A percentile compares a stretch with the other conserved stretches of the same genome.
These are phyloP conservation scores for Montipora foliosa DNA, from an alignment of 64 coral and sea anemone genomes.

Conservation along the genomic window DNA sequence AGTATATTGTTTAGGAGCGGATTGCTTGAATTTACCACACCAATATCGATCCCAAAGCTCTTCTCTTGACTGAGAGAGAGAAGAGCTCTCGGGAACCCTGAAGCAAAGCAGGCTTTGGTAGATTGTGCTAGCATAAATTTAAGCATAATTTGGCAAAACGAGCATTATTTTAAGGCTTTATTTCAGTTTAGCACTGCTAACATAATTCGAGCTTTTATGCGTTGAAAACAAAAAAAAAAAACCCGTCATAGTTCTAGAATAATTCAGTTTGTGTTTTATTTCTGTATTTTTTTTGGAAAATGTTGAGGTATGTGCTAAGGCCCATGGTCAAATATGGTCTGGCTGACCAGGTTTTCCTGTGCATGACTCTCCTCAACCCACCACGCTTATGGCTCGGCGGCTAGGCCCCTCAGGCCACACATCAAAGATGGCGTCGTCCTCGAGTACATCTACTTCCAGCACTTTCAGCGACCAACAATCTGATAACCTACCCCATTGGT, in stretches of 20 bases:
- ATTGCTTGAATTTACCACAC: too few relatives aligned
- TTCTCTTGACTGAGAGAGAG: too few relatives aligned
- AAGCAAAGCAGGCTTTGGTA: constrained; percentile 49
- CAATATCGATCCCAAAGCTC: too few relatives aligned
- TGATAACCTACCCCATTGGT: too few relatives aligned
- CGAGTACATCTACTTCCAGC: constrained; percentile 39
- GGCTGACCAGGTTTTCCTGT: constrained; percentile 17
- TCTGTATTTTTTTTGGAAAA: constrained; percentile 77
- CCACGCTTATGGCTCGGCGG: constrained; percentile 61
- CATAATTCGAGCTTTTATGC: constrained; percentile 44
- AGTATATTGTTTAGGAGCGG: too few relatives aligned
- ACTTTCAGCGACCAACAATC: neutral
- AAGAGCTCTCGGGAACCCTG: too few relatives aligned
- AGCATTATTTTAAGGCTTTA: constrained; percentile 55
- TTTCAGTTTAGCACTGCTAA: constrained; percentile 48
- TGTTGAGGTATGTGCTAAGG: constrained; percentile 76
- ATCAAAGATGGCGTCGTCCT: constrained; percentile 87
- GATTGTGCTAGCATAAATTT: constrained; percentile 85
- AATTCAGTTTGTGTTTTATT: constrained; percentile 79
- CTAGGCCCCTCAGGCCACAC: constrained; percentile 73
- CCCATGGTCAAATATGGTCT: constrained; percentile 71
- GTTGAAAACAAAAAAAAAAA: constrained; percentile 49
- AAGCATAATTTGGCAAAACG: constrained; percentile 59
- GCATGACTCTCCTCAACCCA: neutral
- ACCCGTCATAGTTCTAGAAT: constrained; percentile 51